These are phyloP conservation scores for Babyrousa celebensis DNA, from an alignment of 2,797 vertebrate genomes.

Conservation along the genomic window DNA sequence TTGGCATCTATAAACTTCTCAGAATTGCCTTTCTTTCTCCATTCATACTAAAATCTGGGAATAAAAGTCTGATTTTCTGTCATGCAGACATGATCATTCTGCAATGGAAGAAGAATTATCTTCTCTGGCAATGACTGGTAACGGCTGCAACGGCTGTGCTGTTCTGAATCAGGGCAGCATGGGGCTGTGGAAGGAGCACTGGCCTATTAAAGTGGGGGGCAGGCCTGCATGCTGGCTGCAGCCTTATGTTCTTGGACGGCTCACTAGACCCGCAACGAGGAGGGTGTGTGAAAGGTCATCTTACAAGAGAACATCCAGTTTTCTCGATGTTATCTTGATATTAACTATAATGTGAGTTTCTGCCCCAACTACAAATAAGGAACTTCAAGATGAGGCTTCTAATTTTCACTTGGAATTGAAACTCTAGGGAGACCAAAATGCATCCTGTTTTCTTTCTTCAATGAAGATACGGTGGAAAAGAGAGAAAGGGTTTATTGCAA, in stretches of 20 bases:
- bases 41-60: conserved; percentile 8
- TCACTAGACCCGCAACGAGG: not conserved
- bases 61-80: not conserved
- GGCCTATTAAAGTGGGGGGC: not conserved
- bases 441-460: conserved; percentile 1
- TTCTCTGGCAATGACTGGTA: not conserved
- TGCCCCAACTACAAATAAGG: not conserved
- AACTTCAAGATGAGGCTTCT: not conserved
- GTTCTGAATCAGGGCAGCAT: fast-evolving
- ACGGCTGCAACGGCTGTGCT: no score
- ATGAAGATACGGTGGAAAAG: not conserved
- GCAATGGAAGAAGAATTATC: not conserved
- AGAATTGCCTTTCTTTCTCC: conserved; percentile 50
- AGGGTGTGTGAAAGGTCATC: not conserved
- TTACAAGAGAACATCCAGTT: not conserved
- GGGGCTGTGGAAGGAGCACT: fast-evolving
- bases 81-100: not conserved
- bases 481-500: not conserved
- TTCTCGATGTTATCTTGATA: not conserved
- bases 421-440: not conserved
- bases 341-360: not conserved
- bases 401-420: conserved; percentile 16
- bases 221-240: not conserved
- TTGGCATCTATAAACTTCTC: not conserved
- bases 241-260: not conserved